A percentile compares a stretch with the other conserved stretches of the same genome.
These are phyloP conservation scores for Dysmachus trigonus DNA, from an alignment of 2,888 invertebrate species.

Conservation along the genomic window DNA sequence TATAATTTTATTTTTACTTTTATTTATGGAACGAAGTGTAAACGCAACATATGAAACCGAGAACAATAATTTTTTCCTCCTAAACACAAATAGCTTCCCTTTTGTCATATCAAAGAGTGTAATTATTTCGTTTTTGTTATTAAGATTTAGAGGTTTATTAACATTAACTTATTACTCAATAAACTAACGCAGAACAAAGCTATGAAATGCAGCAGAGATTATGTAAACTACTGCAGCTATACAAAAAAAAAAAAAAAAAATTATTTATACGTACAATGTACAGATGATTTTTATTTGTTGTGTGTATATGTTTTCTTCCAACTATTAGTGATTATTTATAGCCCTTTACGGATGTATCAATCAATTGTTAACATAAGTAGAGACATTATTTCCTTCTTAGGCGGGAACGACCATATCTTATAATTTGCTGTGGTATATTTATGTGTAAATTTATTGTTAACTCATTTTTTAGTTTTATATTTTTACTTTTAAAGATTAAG, in stretches of 20 bases:
- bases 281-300: not conserved
- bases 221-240: slow-evolving; percentile 3
- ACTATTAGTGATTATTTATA: not conserved
- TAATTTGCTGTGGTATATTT: slow-evolving; percentile 34
- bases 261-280: slow-evolving; percentile 8
- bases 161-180: slow-evolving; percentile 8
- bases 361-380: slow-evolving; percentile 9
- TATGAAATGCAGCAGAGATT: not conserved
- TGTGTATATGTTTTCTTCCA: not conserved
- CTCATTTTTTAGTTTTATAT: not conserved
- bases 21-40: not conserved
- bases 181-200: not conserved
- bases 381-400: not conserved
- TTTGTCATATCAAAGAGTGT: slow-evolving; percentile 15
- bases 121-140: slow-evolving; percentile 21
- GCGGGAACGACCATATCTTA: slow-evolving; percentile 24
- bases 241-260: not conserved
- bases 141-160: slow-evolving; percentile 29
- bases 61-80: slow-evolving; percentile 34
- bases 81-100: slow-evolving; percentile 12
- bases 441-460: slow-evolving; percentile 24
- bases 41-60: slow-evolving; percentile 32
- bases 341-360: not conserved
- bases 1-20: not conserved
- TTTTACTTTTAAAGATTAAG: not conserved